phyloP scores from a whole-genome alignment of 2,797 vertebrate species.

The Botia kubotai region DNA sequence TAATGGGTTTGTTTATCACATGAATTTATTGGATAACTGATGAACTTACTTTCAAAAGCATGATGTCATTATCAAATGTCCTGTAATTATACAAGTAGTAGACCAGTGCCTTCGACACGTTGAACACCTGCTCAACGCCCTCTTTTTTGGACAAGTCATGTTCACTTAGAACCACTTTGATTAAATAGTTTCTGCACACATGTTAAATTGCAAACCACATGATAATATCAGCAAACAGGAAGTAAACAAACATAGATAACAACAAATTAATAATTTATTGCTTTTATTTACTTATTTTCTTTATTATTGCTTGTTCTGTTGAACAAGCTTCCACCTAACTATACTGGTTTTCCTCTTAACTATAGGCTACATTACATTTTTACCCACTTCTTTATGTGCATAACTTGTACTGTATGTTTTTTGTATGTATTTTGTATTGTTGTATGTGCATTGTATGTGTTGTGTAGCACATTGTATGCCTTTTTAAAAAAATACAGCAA shows the following conservation, averaged over 20 bases:
- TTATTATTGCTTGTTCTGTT: background rate
- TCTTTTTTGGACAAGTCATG: conserved; percentile 65
- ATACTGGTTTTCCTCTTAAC: background rate
- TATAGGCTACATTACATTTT: background rate
- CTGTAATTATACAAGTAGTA: conserved; percentile 67
- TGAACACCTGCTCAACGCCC: conserved; percentile 72
- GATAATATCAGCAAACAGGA: background rate
- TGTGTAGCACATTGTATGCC: too few relatives aligned
- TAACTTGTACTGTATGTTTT: too few relatives aligned
- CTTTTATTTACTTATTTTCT: background rate
- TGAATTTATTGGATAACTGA: too few relatives aligned
- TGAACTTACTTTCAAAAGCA: conserved; percentile 78
- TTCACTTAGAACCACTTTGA: conserved; percentile 74
- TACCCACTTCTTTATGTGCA: too few relatives aligned
- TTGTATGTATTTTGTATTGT: too few relatives aligned
- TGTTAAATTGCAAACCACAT: background rate
- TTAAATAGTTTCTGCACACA: conserved; percentile 64
- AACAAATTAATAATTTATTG: background rate
- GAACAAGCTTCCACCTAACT: background rate
- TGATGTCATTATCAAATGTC: conserved; percentile 79
- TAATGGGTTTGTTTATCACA: too few relatives aligned
- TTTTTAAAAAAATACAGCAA: too few relatives aligned
- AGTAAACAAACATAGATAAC: background rate
- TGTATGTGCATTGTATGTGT: too few relatives aligned
- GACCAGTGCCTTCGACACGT: conserved; percentile 61